A percentile compares a stretch with the other conserved stretches of the same genome.
Conservation (phyloP, 2,113 vertebrate genomes). For the Emydocephalus ijimae region DNA sequence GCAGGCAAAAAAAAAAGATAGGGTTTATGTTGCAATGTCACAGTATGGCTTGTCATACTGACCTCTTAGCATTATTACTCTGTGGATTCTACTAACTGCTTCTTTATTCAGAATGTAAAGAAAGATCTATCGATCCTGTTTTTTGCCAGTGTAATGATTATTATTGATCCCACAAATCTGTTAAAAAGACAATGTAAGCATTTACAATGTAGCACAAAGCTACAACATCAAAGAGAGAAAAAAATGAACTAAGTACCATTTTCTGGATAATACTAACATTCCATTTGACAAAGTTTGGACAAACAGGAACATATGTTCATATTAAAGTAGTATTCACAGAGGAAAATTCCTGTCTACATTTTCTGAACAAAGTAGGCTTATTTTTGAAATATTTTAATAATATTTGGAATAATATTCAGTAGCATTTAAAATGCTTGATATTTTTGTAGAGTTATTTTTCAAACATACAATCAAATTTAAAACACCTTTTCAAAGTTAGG, state of each 20-base stretch:
- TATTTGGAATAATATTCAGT: neutral
- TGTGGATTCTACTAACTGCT: neutral
- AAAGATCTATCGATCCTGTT: neutral
- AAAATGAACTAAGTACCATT: neutral
- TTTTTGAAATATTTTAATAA: neutral
- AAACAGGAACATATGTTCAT: neutral
- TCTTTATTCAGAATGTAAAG: neutral
- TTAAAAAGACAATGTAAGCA: neutral
- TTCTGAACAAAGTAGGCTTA: neutral
- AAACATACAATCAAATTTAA: neutral
- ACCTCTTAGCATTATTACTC: neutral
- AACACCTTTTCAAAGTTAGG: neutral
- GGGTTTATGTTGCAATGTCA: neutral
- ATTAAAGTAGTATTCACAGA: neutral
- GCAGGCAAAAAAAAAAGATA: neutral
- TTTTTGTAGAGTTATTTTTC: neutral
- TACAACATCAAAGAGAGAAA: neutral
- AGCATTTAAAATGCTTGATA: neutral
- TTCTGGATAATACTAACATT: neutral
- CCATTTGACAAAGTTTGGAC: neutral
- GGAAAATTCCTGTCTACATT: neutral
- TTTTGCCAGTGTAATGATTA: neutral
- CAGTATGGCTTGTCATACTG: neutral
- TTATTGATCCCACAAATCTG: neutral
- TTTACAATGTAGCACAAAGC: neutral